Evolutionary conservation across 1,140 invertebrate genomes (phyloP), one percentile per base, ranked within the genome.

Genomic region (Venturia canescens): DNA sequence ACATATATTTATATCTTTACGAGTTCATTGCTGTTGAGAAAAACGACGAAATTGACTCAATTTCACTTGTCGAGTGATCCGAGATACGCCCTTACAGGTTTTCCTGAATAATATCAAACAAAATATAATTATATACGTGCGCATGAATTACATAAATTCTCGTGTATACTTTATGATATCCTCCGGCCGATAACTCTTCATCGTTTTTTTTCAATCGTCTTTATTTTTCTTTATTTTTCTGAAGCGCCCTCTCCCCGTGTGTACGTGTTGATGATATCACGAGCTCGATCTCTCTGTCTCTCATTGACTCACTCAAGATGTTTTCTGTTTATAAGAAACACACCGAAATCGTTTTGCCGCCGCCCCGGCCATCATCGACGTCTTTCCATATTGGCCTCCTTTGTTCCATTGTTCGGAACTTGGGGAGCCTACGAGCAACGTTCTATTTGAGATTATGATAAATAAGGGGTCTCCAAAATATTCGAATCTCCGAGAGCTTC

Each of bases 281-380:
- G 48, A 26, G 9, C 71, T 74, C 57, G 11, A 26, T 18, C 53
- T 38, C 71, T 44, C 38, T 57, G 6, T 57, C 53, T 57, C 53
- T 57, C n/a, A n/a, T 23, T 57, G 6, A n/a, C 53, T 57, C 53
- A n/a, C 53, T 9, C 53, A 23, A 57, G 21, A 57, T 57, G 53
- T 57, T 57, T 18, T 27, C 2, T 74, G 71, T 74, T 74, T 74
- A 74, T 57, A 74, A 29, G 71, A 44, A 74, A 53, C 53, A 53
- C 71, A 57, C 71, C 48, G 71, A 74, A 74, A 74, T 74, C 48
- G 71, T 23, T 48, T 74, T 27, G 71, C 71, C 53, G 48, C 71
- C 71, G 71, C 71, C 71, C 21, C 38, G 11, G 27, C 26, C 9
- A 50, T 23, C 48, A 57, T 29, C 26, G 11, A 23, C 26, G 23